Percentiles rank a stretch among this genome's conserved stretches.
phyloP scores from a whole-genome alignment of 2,797 vertebrate species.

The Chrosomus eos region DNA sequence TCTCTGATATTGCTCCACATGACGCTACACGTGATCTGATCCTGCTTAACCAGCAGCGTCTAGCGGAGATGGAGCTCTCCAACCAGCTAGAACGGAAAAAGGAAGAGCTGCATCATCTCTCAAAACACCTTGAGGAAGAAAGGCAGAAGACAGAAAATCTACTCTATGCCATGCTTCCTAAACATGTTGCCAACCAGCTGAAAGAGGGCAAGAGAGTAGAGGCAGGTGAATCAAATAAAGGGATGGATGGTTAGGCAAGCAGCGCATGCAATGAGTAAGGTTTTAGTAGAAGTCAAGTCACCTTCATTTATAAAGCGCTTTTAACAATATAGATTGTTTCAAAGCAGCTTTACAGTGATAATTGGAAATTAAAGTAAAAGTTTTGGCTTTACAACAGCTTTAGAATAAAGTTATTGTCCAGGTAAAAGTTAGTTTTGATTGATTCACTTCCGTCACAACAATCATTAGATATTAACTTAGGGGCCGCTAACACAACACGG shows the following conservation, averaged over 20 bases:
- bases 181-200: slow-evolving; percentile 83
- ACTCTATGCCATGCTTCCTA: slow-evolving; percentile 84
- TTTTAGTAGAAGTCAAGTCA: background rate
- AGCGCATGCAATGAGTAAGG: background rate
- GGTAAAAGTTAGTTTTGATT: too few relatives aligned
- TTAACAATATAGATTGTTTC: too few relatives aligned
- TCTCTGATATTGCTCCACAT: slow-evolving; percentile 82
- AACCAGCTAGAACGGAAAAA: slow-evolving; percentile 84
- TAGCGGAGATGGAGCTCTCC: slow-evolving; percentile 84
- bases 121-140: slow-evolving; percentile 81
- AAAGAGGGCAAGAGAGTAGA: slow-evolving; percentile 83
- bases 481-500: too few relatives aligned
- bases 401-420: too few relatives aligned
- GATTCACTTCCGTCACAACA: too few relatives aligned
- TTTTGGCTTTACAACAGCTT: too few relatives aligned
- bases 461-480: too few relatives aligned
- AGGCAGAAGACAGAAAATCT: slow-evolving; percentile 81
- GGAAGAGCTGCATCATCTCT: slow-evolving; percentile 79
- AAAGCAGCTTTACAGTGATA: too few relatives aligned
- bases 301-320: too few relatives aligned
- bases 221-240: slow-evolving; percentile 73
- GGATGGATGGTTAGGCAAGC: background rate
- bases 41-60: slow-evolving; percentile 81
- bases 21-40: slow-evolving; percentile 83
- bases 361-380: too few relatives aligned